Conservation (phyloP, 2,888 invertebrate genomes). For the Mycalesis mineus region DNA sequence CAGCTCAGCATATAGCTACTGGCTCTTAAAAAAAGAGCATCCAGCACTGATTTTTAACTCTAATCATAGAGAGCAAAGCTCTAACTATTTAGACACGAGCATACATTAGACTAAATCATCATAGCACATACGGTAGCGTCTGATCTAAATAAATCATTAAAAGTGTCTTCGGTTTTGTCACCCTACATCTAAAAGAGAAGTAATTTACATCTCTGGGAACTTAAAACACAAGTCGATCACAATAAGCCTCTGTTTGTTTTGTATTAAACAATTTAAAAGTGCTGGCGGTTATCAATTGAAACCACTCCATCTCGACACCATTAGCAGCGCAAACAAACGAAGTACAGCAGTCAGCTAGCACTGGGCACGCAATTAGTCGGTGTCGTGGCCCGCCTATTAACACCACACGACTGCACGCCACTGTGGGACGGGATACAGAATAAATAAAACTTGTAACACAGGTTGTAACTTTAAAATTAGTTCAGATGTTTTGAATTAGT, state of each 20-base stretch:
- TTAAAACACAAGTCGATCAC: not conserved
- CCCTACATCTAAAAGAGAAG: too few species aligned
- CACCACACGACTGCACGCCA: conserved; percentile 13
- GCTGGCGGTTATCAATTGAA: conserved; percentile 11
- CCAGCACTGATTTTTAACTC: too few species aligned
- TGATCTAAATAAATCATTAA: too few species aligned
- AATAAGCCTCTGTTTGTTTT: not conserved
- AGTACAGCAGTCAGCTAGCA: conserved; percentile 11
- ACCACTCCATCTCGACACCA: conserved; percentile 13
- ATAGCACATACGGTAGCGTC: too few species aligned
- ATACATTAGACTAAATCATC: too few species aligned
- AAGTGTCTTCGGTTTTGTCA: too few species aligned
- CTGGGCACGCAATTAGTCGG: conserved; percentile 23
- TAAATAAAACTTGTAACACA: not conserved
- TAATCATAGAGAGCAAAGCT: too few species aligned
- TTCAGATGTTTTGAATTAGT: too few species aligned
- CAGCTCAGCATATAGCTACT: too few species aligned
- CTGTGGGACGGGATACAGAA: conserved; percentile 20
- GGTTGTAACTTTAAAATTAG: not conserved
- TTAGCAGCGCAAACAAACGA: conserved; percentile 27
- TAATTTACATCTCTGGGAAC: too few species aligned
- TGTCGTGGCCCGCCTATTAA: conserved; percentile 23
- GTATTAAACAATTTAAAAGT: not conserved
- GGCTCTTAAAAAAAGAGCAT: too few species aligned
- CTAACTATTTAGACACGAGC: too few species aligned